Percentiles rank a stretch among this genome's conserved stretches.
These are phyloP conservation scores for Anabacerthia variegaticeps DNA, from an alignment of 2,797 vertebrate species.

Conservation along the genomic window DNA sequence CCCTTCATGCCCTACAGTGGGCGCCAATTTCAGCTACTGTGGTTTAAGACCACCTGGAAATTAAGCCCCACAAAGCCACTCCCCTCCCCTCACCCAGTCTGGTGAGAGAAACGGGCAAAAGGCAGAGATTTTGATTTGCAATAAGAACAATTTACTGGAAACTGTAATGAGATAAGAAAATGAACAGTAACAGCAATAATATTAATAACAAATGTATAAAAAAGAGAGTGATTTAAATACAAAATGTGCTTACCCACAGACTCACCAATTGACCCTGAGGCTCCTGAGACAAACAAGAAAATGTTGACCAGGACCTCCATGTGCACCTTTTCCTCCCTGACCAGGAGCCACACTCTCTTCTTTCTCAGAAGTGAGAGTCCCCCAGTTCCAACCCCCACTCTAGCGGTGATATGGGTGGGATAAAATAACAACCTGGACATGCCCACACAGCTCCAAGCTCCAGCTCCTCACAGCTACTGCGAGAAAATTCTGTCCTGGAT, in stretches of 20 bases:
- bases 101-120: neutral
- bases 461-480: neutral
- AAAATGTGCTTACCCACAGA: neutral
- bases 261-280: neutral
- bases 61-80: neutral
- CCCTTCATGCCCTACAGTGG: too few relatives aligned
- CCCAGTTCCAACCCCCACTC: too few relatives aligned
- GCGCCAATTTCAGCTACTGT: too few relatives aligned
- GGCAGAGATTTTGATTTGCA: neutral
- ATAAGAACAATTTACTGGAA: neutral
- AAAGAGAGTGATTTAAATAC: neutral
- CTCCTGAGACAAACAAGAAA: neutral
- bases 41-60: neutral
- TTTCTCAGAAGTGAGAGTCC: neutral
- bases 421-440: neutral
- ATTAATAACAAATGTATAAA: neutral
- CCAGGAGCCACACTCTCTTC: neutral
- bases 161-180: neutral
- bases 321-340: neutral
- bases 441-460: neutral
- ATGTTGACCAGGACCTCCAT: accelerated
- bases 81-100: neutral
- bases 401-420: too few relatives aligned
- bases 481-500: neutral
- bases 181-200: neutral